Evolutionary conservation across 92 coral and sea anemone species (phyloP), one percentile per base, ranked within the genome.

Genomic region (Actinostola sp.): DNA sequence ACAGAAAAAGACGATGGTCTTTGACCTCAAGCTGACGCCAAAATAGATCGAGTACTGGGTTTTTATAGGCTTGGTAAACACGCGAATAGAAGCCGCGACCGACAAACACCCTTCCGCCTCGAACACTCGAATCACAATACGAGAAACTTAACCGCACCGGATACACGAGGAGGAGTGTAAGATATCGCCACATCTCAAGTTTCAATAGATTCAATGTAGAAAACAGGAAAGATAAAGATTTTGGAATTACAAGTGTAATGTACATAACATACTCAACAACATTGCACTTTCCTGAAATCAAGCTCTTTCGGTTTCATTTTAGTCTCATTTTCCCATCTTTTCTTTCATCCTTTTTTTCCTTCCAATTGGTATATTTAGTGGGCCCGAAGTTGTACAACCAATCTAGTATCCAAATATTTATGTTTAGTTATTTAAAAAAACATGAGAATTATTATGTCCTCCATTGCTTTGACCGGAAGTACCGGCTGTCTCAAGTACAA

Each of bases 131-230:
- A 57, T 57, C 63, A 57, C 19, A 30, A 30, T 30, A 9, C 63
- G 63, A 57, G 63, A 30, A 2, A 12, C n/a, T 20, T 12, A 17
- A 57, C 63, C 63, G 39, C 63, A 57, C 63, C 63, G 63, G 63
- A 57, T 26, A 19, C 25, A 53, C 15, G 31, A 1, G 63, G 26
- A 20, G 63, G 63, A 57, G 63, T 57, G 63, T 30, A 9, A 57
- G 11, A 12, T 57, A 57, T 57, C 36, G 63, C 26, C 63, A 57
- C 63, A 30, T 27, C 29, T 23, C 1, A 38, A 19, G 30, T 52
- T 52, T 52, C 59, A 19, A 52, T n/a, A n/a, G n/a, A n/a, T n/a
- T n/a, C n/a, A n/a, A 48, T 48, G 54, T 13, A 48, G 3, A 53
- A 9, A 53, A 53, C 60, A 53, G 60, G 60, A 53, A 53, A 53